Conservation (phyloP, 2,888 invertebrate species). For the Daptonema setosum region DNA sequence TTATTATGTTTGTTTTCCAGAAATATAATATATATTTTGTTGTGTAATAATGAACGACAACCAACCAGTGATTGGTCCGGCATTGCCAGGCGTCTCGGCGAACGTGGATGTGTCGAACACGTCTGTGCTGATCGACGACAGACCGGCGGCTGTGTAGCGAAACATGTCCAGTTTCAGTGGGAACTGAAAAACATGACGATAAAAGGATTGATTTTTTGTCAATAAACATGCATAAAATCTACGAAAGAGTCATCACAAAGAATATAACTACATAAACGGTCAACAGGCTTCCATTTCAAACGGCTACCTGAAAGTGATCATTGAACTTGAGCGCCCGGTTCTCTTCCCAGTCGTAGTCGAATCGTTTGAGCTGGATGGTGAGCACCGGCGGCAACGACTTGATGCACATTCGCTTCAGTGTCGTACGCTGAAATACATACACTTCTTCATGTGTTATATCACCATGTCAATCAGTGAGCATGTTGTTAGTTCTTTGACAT, state of each 20-base stretch:
- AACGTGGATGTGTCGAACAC: no score
- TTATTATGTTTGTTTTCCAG: no score
- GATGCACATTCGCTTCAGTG: constrained; percentile 35
- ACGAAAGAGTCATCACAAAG: no score
- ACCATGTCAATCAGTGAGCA: constrained; percentile 3
- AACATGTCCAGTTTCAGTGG: constrained; percentile 35
- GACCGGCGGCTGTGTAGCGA: constrained; percentile 34
- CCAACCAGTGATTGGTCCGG: no score
- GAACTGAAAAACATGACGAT: constrained; percentile 27
- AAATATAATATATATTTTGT: no score
- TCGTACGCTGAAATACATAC: constrained; percentile 27
- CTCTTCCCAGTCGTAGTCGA: constrained; percentile 37
- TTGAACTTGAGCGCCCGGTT: constrained; percentile 36
- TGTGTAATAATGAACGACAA: no score
- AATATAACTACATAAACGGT: no score
- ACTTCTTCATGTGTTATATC: background rate
- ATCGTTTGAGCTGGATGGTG: constrained; percentile 36
- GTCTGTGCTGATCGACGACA: constrained; percentile 13
- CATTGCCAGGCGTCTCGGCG: no score
- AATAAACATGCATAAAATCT: no score
- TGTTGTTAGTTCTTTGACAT: no score
- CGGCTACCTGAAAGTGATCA: constrained; percentile 31
- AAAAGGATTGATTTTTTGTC: no score
- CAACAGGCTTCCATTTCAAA: no score
- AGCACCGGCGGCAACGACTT: constrained; percentile 34